phyloP scores from a whole-genome alignment of 2,888 invertebrate species.

The Calameuta pallipes region DNA sequence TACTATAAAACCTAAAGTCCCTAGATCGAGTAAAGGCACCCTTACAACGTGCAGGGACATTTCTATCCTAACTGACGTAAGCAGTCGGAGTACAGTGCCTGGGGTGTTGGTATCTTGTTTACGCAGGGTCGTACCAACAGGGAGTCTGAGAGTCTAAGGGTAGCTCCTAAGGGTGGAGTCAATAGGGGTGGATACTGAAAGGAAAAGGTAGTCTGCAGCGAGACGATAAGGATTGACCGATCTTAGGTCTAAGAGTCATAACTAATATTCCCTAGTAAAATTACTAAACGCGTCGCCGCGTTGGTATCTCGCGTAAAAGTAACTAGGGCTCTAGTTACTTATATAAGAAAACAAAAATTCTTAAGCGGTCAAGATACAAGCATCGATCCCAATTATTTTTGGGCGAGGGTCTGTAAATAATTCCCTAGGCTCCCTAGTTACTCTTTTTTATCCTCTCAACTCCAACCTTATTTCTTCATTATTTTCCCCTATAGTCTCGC shows the following conservation, averaged over 20 bases:
- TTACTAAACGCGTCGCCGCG: not conserved
- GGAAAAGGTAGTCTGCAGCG: not conserved
- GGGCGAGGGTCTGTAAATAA: not conserved
- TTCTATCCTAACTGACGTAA: not conserved
- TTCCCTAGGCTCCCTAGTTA: not conserved
- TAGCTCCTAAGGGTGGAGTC: not conserved
- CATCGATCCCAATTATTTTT: not conserved
- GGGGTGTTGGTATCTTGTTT: not conserved
- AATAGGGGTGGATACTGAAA: not conserved
- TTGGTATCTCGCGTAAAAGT: not conserved
- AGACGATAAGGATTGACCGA: not conserved
- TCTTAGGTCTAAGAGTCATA: not conserved
- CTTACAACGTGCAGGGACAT: not conserved
- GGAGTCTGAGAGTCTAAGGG: not conserved
- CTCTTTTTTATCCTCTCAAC: not conserved
- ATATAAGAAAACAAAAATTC: not conserved
- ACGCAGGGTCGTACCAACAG: not conserved
- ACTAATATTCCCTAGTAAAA: not conserved
- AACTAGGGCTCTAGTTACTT: not conserved
- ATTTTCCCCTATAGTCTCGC: not conserved
- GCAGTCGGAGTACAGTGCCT: not conserved
- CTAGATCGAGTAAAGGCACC: not conserved
- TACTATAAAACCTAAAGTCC: not conserved
- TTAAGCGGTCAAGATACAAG: not conserved
- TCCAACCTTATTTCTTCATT: not conserved